phyloP scores from a whole-genome alignment of 2,797 vertebrate genomes.

The Kryptopterus vitreolus region DNA sequence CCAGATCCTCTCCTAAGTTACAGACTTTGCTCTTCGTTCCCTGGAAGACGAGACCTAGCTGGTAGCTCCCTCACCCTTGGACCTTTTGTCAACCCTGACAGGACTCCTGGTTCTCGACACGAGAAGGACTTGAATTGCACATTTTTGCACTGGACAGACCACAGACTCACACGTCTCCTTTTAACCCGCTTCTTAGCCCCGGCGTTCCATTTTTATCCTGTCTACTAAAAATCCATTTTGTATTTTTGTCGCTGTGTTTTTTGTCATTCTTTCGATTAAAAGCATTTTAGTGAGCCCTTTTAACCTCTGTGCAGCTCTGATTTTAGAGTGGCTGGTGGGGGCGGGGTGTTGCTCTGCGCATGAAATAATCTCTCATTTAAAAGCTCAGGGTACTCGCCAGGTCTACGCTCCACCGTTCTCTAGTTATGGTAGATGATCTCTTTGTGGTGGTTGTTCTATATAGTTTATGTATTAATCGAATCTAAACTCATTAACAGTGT shows the following conservation, averaged over 20 bases:
- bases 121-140: slow-evolving; percentile 49
- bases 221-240: slow-evolving; percentile 46
- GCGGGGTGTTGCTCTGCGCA: background rate
- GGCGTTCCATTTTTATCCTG: slow-evolving; percentile 50
- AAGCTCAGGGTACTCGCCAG: slow-evolving; percentile 18
- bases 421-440: background rate
- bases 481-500: background rate
- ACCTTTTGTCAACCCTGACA: slow-evolving; percentile 21
- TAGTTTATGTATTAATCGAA: background rate
- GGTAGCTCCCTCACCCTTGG: slow-evolving; percentile 33
- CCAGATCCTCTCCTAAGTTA: slow-evolving; percentile 6
- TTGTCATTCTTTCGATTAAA: slow-evolving; percentile 57
- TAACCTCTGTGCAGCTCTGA: slow-evolving; percentile 33
- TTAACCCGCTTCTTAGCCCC: slow-evolving; percentile 51
- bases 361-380: background rate
- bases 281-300: slow-evolving; percentile 57
- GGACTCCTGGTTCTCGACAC: slow-evolving; percentile 33
- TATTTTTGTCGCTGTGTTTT: slow-evolving; percentile 49
- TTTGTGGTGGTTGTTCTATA: background rate
- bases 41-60: slow-evolving; percentile 27
- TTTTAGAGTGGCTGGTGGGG: slow-evolving; percentile 19
- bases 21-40: slow-evolving; percentile 8
- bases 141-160: slow-evolving; percentile 53
- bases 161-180: slow-evolving; percentile 49
- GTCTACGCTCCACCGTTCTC: background rate